Evolutionary conservation across 2,113 vertebrate genomes (phyloP).

Genomic region (Esox niger): DNA sequence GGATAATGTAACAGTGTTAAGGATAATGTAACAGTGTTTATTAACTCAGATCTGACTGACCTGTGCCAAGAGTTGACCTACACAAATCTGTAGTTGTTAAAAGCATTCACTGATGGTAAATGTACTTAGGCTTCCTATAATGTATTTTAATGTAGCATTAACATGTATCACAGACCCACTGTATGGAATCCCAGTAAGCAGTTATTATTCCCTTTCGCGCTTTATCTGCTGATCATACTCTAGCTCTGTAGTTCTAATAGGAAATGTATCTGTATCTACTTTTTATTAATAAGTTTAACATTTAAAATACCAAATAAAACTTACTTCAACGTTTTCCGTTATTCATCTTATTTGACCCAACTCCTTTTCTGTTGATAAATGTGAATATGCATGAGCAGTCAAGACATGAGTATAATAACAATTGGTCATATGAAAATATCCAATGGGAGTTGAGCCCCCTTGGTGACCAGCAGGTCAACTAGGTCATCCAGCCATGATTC

Average conservation of each 20-base stretch:
- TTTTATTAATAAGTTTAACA: neutral
- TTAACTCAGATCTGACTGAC: too few relatives aligned
- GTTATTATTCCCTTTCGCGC: too few relatives aligned
- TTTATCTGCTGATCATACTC: neutral
- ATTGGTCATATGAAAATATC: too few relatives aligned
- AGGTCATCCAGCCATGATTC: too few relatives aligned
- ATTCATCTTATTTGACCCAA: too few relatives aligned
- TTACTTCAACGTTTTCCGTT: neutral
- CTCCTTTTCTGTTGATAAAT: neutral
- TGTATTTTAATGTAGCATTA: neutral
- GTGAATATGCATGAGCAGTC: neutral
- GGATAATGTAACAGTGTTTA: too few relatives aligned
- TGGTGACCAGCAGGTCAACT: too few relatives aligned
- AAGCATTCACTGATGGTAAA: neutral
- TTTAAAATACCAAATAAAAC: constrained; percentile 1
- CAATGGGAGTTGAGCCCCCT: too few relatives aligned
- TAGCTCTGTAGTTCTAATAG: neutral
- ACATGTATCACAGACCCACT: neutral
- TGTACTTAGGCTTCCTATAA: neutral
- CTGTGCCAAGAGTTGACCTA: neutral
- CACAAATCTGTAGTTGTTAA: neutral
- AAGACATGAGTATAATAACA: neutral
- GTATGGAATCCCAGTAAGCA: neutral
- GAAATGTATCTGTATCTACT: neutral
- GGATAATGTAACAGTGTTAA: too few relatives aligned